Evolutionary conservation across 2,888 invertebrate species (phyloP).

Genomic region (Dione juno): DNA sequence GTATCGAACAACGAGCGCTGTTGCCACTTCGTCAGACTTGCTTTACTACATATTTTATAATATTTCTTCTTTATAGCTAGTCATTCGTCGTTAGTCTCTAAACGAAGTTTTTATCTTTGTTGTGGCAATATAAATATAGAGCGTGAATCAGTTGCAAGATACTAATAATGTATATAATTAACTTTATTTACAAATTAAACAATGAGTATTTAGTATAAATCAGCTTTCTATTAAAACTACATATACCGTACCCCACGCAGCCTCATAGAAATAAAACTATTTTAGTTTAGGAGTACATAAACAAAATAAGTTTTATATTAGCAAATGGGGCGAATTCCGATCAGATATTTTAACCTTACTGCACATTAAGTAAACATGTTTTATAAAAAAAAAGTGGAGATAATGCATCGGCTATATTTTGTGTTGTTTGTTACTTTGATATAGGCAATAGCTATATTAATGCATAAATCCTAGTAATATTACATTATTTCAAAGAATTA

Average conservation of each 20-base stretch:
- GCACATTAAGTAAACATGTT: background rate
- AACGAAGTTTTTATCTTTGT: conserved; percentile 42
- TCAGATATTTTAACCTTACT: background rate
- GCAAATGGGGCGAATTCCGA: background rate
- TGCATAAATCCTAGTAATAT: background rate
- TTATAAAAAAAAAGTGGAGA: background rate
- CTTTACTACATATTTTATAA: conserved; percentile 53
- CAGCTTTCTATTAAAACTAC: conserved; percentile 16
- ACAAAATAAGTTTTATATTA: background rate
- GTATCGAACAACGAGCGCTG: conserved; percentile 60
- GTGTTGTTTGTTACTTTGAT: background rate
- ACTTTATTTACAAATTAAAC: conserved; percentile 21
- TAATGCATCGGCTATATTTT: background rate
- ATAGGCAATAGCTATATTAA: background rate
- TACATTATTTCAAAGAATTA: conserved; percentile 28
- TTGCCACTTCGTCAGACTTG: conserved; percentile 64
- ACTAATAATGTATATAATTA: conserved; percentile 14
- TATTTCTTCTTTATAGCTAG: conserved; percentile 47
- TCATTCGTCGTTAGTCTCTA: conserved; percentile 37
- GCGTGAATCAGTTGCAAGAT: conserved; percentile 31
- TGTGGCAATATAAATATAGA: conserved; percentile 36
- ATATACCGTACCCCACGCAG: background rate
- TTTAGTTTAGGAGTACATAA: background rate
- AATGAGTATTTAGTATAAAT: conserved; percentile 18
- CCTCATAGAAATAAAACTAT: too few relatives aligned